Evolutionary conservation across 2,888 invertebrate genomes (phyloP), one percentile per base, ranked within the genome.

Genomic region (Stenoptilia bipunctidactyla): DNA sequence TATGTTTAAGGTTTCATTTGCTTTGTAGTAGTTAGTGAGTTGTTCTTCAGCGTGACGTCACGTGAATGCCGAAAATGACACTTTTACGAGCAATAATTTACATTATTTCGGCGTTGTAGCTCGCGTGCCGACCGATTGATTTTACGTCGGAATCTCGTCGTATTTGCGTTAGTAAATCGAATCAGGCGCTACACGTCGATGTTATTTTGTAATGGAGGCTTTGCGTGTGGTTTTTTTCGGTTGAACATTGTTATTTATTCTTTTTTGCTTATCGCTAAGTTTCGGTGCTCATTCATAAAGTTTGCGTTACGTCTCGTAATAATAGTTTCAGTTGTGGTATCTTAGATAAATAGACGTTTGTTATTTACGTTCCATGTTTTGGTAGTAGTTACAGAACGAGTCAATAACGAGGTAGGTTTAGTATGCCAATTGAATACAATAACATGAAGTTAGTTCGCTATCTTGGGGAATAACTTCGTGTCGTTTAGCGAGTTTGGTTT

Each of bases 31-130:
- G 20, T 5, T 20, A 20, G 20, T 20, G 20, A 20, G 20, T 20
- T 20, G 20, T n/a, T 36, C 42, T 41, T 40, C 40, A 47, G 39
- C 40, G 47, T 80, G 77, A 82, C 80, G 82, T 82, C 82, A 80
- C 76, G 65, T 64, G 69, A 68, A 75, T 72, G 74, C 74, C 75
- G 70, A 74, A 76, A 79, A 83, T 79, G 82, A 80, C 80, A 80
- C 72, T 74, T 82, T 82, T 80, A 82, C 75, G 76, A 77, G 77
- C 68, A 69, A 80, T 82, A 77, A 82, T 82, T 80, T 80, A 80
- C 77, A 75, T 77, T 76, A 76, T 77, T 75, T 71, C 68, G 75
- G 75, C 75, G 77, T 76, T 70, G 70, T 72, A 71, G 66, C 62
- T 82, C 72, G 83, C 82, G 80, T 80, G 83, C 72, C 61, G 56